These are phyloP conservation scores for Megaceryle torquata DNA, from an alignment of 2,113 vertebrate genomes.

Conservation along the genomic window DNA sequence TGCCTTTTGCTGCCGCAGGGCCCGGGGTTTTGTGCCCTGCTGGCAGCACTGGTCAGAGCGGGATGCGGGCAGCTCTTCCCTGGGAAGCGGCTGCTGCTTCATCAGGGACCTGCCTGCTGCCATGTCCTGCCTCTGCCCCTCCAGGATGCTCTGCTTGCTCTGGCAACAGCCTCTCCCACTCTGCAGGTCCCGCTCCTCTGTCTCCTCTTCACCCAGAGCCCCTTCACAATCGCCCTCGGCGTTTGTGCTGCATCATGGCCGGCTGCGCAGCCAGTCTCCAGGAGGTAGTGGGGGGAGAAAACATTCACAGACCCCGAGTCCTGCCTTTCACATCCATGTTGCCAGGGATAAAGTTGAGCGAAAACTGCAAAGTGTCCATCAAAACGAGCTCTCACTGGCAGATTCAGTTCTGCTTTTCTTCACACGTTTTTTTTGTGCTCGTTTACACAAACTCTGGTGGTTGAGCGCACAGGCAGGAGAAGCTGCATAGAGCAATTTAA, in stretches of 20 bases:
- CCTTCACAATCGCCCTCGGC: rapidly evolving
- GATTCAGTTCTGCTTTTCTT: neutral
- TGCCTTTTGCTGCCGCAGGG: neutral
- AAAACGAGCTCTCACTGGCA: neutral
- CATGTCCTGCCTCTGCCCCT: neutral
- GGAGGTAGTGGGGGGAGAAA: neutral
- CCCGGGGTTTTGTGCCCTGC: neutral
- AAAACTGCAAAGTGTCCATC: neutral
- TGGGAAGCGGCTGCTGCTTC: neutral
- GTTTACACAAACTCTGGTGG: neutral
- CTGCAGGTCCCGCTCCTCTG: neutral
- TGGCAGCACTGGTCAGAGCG: rapidly evolving
- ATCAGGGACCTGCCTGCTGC: neutral
- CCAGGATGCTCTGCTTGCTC: neutral
- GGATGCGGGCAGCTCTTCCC: neutral
- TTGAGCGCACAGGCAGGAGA: neutral
- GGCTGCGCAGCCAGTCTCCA: rapidly evolving
- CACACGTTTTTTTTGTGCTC: neutral
- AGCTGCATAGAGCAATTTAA: neutral
- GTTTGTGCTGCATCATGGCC: rapidly evolving
- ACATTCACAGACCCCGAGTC: neutral
- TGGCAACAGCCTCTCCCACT: neutral
- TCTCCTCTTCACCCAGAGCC: neutral
- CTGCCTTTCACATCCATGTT: neutral
- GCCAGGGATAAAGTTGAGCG: neutral